Conservation (phyloP, 2,888 invertebrate species). For the Endomychus coccineus region DNA sequence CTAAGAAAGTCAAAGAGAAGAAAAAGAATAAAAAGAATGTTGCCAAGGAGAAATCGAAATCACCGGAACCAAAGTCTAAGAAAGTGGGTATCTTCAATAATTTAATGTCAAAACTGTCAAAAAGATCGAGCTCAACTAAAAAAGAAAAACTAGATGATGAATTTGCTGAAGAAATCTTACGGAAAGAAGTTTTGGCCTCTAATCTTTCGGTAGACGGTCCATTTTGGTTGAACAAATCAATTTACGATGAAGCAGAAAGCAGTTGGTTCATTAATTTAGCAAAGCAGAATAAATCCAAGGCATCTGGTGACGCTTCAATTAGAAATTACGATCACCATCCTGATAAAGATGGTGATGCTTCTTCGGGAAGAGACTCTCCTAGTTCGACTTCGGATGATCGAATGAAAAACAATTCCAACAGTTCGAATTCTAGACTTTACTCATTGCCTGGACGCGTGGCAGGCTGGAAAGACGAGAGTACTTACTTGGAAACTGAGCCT, state of each 20-base stretch:
- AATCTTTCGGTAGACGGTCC: conserved; percentile 44
- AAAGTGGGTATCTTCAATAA: conserved; percentile 31
- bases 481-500: conserved; percentile 50
- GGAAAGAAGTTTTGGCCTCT: conserved; percentile 16
- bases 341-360: conserved; percentile 54
- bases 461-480: conserved; percentile 75
- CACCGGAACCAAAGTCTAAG: conserved; percentile 14
- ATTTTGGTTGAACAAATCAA: conserved; percentile 55
- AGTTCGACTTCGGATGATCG: conserved; percentile 11
- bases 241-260: conserved; percentile 60
- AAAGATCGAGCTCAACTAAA: conserved; percentile 36
- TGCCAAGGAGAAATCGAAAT: conserved; percentile 15
- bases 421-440: conserved; percentile 41
- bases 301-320: conserved; percentile 19
- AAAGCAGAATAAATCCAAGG: conserved; percentile 37
- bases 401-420: conserved; percentile 9
- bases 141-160: conserved; percentile 38
- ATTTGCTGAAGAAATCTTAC: conserved; percentile 25
- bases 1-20: too few relatives aligned
- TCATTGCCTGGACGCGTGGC: conserved; percentile 71
- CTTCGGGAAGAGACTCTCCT: conserved; percentile 43
- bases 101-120: conserved; percentile 32
- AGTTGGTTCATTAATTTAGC: conserved; percentile 50
- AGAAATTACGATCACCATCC: conserved; percentile 35
- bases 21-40: conserved; percentile 23